phyloP scores from a whole-genome alignment of 2,797 vertebrate genomes.

The Buceros bicornis region DNA sequence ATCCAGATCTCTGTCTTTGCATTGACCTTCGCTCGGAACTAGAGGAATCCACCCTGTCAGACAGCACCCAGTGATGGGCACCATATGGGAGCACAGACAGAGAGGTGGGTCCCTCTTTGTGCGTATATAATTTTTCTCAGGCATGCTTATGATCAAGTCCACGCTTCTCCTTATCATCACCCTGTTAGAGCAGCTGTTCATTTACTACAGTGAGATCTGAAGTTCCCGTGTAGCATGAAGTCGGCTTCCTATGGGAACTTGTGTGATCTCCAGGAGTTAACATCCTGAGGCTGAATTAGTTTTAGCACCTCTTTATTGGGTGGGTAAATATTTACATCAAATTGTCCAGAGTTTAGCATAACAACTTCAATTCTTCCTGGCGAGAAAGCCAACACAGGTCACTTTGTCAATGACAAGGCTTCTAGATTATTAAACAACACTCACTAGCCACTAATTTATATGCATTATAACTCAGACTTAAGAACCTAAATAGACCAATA shows the following conservation, averaged over 20 bases:
- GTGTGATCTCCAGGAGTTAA: constrained; percentile 43
- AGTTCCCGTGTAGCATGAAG: background rate
- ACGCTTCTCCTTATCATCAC: constrained; percentile 18
- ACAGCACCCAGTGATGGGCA: background rate
- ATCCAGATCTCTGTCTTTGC: background rate
- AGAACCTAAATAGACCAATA: constrained; percentile 52
- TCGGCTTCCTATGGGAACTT: background rate
- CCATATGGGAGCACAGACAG: background rate
- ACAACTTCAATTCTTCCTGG: constrained; percentile 57
- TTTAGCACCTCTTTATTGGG: constrained; percentile 57
- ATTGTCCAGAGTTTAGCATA: constrained; percentile 58
- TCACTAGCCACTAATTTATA: constrained; percentile 65
- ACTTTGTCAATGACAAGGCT: constrained; percentile 47
- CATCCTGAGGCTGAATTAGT: constrained; percentile 44
- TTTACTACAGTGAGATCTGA: background rate
- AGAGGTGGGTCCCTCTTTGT: background rate
- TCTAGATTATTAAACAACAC: constrained; percentile 69
- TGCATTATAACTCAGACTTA: constrained; percentile 62
- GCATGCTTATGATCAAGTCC: background rate
- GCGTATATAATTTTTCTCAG: background rate
- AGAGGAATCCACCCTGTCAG: background rate
- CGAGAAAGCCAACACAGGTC: constrained; percentile 48
- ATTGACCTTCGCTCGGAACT: background rate
- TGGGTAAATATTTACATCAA: constrained; percentile 66
- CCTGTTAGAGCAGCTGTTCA: background rate